These are phyloP conservation scores for Formica aserva DNA, from an alignment of 2,888 invertebrate genomes.

Conservation along the genomic window DNA sequence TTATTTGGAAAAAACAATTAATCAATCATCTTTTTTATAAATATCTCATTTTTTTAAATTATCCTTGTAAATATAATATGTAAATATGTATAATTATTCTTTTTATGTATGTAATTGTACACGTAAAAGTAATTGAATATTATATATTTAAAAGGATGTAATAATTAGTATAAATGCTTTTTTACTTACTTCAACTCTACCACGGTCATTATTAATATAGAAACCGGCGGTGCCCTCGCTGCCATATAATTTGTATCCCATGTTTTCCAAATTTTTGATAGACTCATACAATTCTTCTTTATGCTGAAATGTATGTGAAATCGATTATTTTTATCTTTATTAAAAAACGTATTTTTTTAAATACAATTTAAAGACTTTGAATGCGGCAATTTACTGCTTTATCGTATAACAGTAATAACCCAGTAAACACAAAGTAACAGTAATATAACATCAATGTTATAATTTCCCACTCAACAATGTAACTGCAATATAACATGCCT, in stretches of 20 bases:
- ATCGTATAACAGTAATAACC: too few species aligned
- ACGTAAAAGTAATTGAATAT: conserved; percentile 32
- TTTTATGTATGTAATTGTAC: conserved; percentile 7
- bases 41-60: background rate
- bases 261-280: conserved; percentile 92
- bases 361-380: too few species aligned
- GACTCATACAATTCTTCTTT: conserved; percentile 96
- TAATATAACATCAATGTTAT: too few species aligned
- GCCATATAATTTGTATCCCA: conserved; percentile 98
- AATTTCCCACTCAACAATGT: too few species aligned
- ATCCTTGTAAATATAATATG: conserved; percentile 34
- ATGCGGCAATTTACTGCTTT: background rate
- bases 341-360: background rate
- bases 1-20: background rate
- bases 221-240: conserved; percentile 99
- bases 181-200: conserved; percentile 91
- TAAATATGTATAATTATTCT: conserved; percentile 19
- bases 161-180: background rate
- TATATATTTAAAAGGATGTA: background rate
- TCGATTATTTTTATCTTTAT: conserved; percentile 40
- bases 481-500: too few species aligned
- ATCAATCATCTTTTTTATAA: background rate
- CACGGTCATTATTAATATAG: conserved; percentile 93
- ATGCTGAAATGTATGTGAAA: conserved; percentile 89
- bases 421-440: too few species aligned